Base-by-base conservation (phyloP, 2,888 invertebrate genomes). In the Perithous albicinctus region DNA sequence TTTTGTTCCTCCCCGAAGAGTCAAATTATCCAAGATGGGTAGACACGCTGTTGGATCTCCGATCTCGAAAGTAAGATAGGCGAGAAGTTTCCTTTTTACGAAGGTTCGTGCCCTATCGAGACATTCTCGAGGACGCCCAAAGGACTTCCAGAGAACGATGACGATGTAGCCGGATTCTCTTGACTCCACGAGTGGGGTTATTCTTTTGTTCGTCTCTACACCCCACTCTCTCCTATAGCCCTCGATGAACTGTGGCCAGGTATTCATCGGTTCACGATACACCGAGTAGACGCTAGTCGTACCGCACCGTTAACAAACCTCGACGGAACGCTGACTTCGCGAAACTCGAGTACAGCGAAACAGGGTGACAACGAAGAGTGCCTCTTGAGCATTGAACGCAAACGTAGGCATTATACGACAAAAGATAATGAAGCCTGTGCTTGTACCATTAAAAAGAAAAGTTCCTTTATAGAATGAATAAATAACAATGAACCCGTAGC, bases 301-400 rank as follows among this genome's bases (percentile, higher is more conserved):
- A 64, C 41, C 76, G 81, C 51, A 81, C 78, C 78, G 69, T 86
- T 84, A 82, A 84, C 85, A 86, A 88, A 85, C 80, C 84, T 63
- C 35, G 56, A 48, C 41, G 41, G 79, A 80, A 76, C 18, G 78
- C 78, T 74, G 81, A 78, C 79, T 63, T 64, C 35, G 79, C 69
- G 78, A 72, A 66, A 67, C 59, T 76, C 26, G 59, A 77, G 66
- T 20, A 70, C 32, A 43, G 35, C 20, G 64, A 79, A 70, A 72
- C 23, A 8, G 51, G 67, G 38, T 54, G 61, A 72, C 48, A 10
- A 41, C 10, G 1, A 54, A 10, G 29, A 76, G 77, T 51, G 43
- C 38, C 78, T 54, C 77, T 82, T 51, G 41, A 46, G 12, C 20
- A 70, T 72, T 74, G 59, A 80, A 64, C 64, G 75, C 29, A 18